Base-by-base conservation (phyloP, 2,888 invertebrate genomes). In the Anoncus sp. region DNA sequence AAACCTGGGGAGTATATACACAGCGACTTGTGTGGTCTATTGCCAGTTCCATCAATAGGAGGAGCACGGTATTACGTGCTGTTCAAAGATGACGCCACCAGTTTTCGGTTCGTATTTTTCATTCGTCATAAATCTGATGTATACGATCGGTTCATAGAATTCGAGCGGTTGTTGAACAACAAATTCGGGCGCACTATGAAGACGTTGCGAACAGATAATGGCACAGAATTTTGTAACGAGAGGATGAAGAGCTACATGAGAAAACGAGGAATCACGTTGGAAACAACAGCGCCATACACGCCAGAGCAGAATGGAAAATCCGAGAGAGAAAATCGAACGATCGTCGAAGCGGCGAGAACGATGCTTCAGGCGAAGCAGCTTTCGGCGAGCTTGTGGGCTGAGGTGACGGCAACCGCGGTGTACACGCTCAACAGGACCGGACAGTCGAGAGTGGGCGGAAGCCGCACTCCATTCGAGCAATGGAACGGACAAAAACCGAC, bases 251-350 rank as follows among this genome's bases (percentile, higher is more conserved):
- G n/a, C 5, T 79, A 67, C 18, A 47, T 80, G 57, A 71, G 10
- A 55, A 1, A 5, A 2, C 43, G 45, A 31, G 79, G 79, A 1
- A 79, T 75, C 35, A 65, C 45, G 35, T 40, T 59, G 20, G 77
- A 65, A 43, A 77, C 47, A 7, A 43, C 77, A 4, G 77, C 75
- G n/a, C 74, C 71, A 3, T 80, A 67, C 16, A 74, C 63, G 18
- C 77, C 77, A n/a, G 69, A 78, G 10, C 63, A 78, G 24, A 78
- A 78, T 35, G 70, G 77, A 9, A 74, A 53, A 45, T 16, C 74
- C 0, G 74, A 74, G 16, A 10, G 77, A 12, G 62, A 67, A 27
- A 73, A 77, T 7, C 55, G 73, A 0, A 77, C 73, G 1, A 69
- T 73, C 12, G 55, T 77, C 20, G 73, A 77, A 20, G 62, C 67